These are phyloP conservation scores for Sebastes nivosus DNA, from an alignment of 2,797 vertebrate genomes.

Conservation along the genomic window DNA sequence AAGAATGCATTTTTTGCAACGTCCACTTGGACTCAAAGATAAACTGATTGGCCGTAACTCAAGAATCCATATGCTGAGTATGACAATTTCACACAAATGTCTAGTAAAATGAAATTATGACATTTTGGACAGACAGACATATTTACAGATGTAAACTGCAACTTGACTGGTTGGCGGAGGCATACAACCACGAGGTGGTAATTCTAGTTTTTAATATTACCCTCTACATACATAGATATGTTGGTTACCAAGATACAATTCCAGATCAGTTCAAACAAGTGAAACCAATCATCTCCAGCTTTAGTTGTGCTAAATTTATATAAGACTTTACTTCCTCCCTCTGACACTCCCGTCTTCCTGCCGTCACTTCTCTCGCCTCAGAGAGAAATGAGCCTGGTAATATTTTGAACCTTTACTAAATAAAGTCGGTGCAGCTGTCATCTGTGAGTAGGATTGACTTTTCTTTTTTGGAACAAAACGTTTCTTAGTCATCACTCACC, in stretches of 20 bases:
- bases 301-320: not conserved
- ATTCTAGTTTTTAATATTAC: not conserved
- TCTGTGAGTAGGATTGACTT: constrained; percentile 19
- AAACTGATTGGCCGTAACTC: too few species aligned
- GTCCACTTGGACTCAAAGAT: too few species aligned
- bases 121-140: too few species aligned
- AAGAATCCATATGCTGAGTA: too few species aligned
- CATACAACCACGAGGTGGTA: too few species aligned
- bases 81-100: too few species aligned
- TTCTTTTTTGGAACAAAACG: not conserved
- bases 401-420: constrained; percentile 25
- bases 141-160: too few species aligned
- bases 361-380: not conserved
- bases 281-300: not conserved
- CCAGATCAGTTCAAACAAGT: not conserved
- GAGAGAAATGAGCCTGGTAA: not conserved
- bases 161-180: too few species aligned
- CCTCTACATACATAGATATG: not conserved
- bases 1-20: too few species aligned
- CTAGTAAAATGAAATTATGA: too few species aligned
- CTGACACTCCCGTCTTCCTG: not conserved
- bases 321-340: not conserved
- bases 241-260: not conserved
- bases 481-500: constrained; percentile 11
- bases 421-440: constrained; percentile 35